phyloP scores from a whole-genome alignment of 2,797 vertebrate species.

The Morelia viridis region DNA sequence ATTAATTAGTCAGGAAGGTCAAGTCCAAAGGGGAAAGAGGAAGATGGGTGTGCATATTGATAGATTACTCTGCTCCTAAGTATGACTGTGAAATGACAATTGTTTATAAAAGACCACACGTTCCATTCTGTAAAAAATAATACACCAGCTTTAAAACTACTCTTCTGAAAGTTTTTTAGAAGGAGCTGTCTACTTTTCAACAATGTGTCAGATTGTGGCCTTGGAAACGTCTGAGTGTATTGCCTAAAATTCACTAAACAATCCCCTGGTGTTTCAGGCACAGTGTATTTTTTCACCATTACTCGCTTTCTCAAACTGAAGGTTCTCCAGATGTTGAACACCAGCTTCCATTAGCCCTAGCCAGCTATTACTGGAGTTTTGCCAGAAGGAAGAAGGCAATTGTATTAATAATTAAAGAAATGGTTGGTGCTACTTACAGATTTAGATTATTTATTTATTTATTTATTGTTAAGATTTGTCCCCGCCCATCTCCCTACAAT shows the following conservation, averaged over 20 bases:
- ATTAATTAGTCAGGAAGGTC: slow-evolving; percentile 56
- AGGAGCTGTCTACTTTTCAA: not conserved
- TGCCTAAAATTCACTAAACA: not conserved
- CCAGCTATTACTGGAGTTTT: no score
- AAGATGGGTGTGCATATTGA: not conserved
- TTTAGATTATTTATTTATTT: no score
- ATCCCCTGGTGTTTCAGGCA: not conserved
- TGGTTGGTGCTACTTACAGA: not conserved
- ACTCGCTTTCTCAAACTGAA: no score
- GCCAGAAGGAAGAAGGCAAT: not conserved
- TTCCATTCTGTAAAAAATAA: not conserved
- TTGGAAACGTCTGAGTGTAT: no score
- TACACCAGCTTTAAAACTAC: not conserved
- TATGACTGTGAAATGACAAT: slow-evolving; percentile 28
- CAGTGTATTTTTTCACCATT: not conserved
- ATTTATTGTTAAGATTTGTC: no score
- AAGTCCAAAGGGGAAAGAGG: not conserved
- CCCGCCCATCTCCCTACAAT: no score
- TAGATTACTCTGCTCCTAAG: slow-evolving; percentile 29
- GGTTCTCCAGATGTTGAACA: no score
- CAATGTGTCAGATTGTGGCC: not conserved
- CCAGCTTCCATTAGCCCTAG: no score
- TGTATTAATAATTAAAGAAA: not conserved
- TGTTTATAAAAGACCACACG: not conserved
- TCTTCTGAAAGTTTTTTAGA: not conserved